Base-by-base conservation (phyloP, 2,888 invertebrate species). In the Cactoblastis cactorum region DNA sequence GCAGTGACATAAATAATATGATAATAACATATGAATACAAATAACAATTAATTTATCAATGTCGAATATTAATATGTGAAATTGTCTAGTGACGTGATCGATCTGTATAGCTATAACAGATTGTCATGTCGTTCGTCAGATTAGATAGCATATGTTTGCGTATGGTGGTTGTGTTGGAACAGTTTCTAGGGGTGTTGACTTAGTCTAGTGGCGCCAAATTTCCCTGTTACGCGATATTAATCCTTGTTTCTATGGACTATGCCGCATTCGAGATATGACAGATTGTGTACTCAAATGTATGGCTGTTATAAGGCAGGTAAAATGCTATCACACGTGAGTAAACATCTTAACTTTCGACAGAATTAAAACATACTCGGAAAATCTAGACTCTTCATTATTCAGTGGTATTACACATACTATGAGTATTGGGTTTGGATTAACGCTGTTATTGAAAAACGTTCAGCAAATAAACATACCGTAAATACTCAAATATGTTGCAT, bases 101-200 rank as follows among this genome's bases (percentile, higher is more conserved):
- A 58, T 56, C 58, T 55, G 51, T 52, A 58, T 55, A 53, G 33
- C 37, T 24, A 49, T 50, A 54, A 57, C 56, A 63, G 63, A 65
- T 63, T 70, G 69, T 74, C 59, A 64, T 68, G 75, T 72, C 71
- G 71, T 71, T 75, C 67, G 67, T 62, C 70, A 78, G 86, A 86
- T 86, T 77, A 86, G 85, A 87, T 85, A 83, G 69, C 69, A 69
- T 63, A 67, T 83, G 80, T 85, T 85, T 84, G 76, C 66, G 65
- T 54, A 72, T 70, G 77, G 73, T 77, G 77, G 74, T 73, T 69
- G 59, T 80, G 80, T 85, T 83, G 83, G 75, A 64, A 62, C 69
- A 75, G 75, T 65, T 67, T 69, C 72, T 70, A 61, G 62, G 66
- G 61, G 61, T 77, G 74, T 79, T 81, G 72, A 76, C 74, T 65